These are phyloP conservation scores for Otus scops DNA, from an alignment of 2,797 vertebrate species.

Conservation along the genomic window DNA sequence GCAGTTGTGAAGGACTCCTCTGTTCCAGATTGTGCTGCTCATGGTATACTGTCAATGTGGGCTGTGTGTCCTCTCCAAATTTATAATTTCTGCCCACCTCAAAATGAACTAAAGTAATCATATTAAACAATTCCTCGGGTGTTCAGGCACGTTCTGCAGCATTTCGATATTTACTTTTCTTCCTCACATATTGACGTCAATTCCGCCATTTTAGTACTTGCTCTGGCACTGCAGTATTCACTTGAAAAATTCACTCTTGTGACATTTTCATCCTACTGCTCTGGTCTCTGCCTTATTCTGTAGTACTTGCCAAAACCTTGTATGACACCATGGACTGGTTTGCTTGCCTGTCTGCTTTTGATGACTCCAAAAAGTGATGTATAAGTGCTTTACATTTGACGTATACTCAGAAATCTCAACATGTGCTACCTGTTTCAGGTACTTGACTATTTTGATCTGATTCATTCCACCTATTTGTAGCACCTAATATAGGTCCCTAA, in stretches of 20 bases:
- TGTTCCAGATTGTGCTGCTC: background rate
- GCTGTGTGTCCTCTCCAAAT: background rate
- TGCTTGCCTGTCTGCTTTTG: background rate
- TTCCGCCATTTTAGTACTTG: background rate
- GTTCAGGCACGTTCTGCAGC: background rate
- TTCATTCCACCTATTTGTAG: background rate
- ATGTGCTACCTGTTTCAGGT: background rate
- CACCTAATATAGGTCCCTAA: background rate
- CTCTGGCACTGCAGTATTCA: background rate
- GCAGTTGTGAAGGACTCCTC: background rate
- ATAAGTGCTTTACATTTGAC: background rate
- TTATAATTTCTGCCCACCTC: background rate
- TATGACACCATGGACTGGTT: background rate
- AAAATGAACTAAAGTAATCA: background rate
- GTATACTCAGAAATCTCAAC: background rate
- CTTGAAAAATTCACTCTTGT: background rate
- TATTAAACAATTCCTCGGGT: background rate
- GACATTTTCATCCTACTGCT: background rate
- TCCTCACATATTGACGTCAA: fast-evolving
- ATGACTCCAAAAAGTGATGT: background rate
- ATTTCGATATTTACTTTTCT: background rate
- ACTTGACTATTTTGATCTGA: background rate
- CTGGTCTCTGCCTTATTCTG: background rate
- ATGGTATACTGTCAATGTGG: background rate
- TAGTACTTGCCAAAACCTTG: background rate